Conservation (phyloP, 2,113 vertebrate genomes). For the Upupa epops region DNA sequence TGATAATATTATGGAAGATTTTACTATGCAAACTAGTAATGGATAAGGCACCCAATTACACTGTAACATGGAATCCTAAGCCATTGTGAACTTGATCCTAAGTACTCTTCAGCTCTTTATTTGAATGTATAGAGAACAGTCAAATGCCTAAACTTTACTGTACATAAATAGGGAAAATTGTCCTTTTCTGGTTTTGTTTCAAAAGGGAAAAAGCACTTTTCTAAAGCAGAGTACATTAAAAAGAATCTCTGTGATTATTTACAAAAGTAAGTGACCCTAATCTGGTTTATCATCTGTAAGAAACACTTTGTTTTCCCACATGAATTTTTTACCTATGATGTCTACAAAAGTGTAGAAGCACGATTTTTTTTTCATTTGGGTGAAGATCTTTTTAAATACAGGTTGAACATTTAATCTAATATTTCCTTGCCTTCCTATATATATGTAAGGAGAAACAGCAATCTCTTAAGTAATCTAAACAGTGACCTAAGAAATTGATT, state of each 20-base stretch:
- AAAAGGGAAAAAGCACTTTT: neutral
- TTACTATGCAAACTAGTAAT: neutral
- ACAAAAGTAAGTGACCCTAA: neutral
- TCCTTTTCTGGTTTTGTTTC: neutral
- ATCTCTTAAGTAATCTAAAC: too few relatives aligned
- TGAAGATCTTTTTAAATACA: neutral
- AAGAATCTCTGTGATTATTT: neutral
- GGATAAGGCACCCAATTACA: neutral
- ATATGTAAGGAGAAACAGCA: neutral
- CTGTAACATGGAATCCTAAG: neutral
- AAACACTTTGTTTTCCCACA: neutral
- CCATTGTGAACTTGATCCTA: neutral
- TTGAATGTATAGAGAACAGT: neutral
- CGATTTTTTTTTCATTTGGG: neutral
- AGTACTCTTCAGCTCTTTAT: neutral
- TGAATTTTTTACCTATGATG: neutral
- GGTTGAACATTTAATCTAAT: neutral
- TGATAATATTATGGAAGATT: neutral
- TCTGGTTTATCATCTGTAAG: neutral
- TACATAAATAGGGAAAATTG: neutral
- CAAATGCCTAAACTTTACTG: neutral
- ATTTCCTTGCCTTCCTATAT: neutral
- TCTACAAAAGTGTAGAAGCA: neutral
- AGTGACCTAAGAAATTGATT: neutral
- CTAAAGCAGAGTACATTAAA: neutral